Evolutionary conservation across 2,797 vertebrate species (phyloP).

Genomic region (Moxostoma hubbsi): DNA sequence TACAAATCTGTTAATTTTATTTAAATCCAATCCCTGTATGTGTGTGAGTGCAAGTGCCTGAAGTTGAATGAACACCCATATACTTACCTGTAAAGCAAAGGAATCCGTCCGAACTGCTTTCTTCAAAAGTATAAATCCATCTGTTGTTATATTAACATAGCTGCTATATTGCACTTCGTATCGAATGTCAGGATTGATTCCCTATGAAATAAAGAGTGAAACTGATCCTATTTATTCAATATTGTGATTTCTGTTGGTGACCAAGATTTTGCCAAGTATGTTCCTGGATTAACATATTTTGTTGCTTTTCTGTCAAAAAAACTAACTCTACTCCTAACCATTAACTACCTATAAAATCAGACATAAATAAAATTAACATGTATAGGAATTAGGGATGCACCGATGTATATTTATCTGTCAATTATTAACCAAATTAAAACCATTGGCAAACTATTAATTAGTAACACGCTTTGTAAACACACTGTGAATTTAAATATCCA

Average conservation of each 20-base stretch:
- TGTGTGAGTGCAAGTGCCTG: too few relatives aligned
- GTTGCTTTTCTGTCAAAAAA: neutral
- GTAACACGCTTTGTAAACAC: too few relatives aligned
- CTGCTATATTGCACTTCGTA: constrained; percentile 85
- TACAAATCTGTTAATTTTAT: too few relatives aligned
- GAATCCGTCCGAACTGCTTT: constrained; percentile 72
- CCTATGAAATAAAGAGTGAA: constrained; percentile 68
- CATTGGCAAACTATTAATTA: too few relatives aligned
- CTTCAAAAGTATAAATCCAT: constrained; percentile 84
- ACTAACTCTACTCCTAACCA: neutral
- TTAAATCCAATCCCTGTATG: too few relatives aligned
- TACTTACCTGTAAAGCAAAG: constrained; percentile 75
- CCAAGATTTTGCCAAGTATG: neutral
- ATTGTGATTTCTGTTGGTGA: neutral
- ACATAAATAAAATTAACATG: neutral
- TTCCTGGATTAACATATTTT: neutral
- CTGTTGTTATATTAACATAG: constrained; percentile 80
- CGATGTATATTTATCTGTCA: too few relatives aligned
- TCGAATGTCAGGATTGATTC: constrained; percentile 82
- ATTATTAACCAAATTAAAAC: too few relatives aligned
- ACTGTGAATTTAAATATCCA: too few relatives aligned
- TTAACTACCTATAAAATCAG: neutral
- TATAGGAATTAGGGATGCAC: neutral
- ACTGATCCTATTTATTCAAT: neutral
- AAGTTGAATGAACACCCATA: neutral